Conservation (phyloP, 2,797 vertebrate species). For the Melopsittacus undulatus region DNA sequence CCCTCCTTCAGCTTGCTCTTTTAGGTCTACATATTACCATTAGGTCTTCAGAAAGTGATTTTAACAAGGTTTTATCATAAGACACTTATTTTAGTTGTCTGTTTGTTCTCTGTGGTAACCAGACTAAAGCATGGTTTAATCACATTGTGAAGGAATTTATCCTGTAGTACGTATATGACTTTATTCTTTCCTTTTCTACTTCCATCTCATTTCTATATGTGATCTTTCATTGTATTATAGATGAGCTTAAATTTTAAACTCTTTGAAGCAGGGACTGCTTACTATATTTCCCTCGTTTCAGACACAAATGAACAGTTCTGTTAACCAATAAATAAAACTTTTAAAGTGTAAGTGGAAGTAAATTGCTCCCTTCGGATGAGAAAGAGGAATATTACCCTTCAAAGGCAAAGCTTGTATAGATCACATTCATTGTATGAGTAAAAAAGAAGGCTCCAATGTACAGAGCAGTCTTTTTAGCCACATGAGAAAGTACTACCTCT, state of each 20-base stretch:
- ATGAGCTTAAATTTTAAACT: background rate
- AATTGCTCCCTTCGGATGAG: background rate
- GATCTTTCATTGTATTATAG: background rate
- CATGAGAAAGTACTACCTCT: background rate
- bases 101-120: background rate
- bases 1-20: background rate
- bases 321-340: background rate
- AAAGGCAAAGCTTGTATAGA: background rate
- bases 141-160: background rate
- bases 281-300: background rate
- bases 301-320: background rate
- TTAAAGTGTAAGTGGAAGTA: background rate
- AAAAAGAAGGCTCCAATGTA: background rate
- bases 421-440: background rate
- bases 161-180: background rate
- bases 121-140: background rate
- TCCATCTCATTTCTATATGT: background rate
- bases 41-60: background rate
- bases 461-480: background rate
- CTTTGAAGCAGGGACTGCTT: background rate
- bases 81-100: background rate
- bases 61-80: background rate
- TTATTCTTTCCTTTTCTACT: conserved; percentile 19
- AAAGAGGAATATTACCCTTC: background rate
- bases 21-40: background rate